phyloP scores from a whole-genome alignment of 1,140 invertebrate genomes.

The Theocolax elegans region DNA sequence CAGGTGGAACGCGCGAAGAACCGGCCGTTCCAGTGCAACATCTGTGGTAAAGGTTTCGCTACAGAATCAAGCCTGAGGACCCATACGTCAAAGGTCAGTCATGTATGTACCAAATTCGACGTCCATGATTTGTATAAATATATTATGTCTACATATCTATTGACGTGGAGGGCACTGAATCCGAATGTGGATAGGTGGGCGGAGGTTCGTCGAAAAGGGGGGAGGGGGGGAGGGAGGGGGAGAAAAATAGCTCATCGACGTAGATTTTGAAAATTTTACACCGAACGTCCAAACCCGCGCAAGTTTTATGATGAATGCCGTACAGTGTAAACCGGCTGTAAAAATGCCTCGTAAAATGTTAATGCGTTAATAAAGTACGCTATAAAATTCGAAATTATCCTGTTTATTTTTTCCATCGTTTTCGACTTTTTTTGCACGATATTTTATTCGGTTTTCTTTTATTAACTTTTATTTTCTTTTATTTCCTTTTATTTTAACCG shows the following conservation, averaged over 20 bases:
- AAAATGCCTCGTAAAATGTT: slow-evolving; percentile 24
- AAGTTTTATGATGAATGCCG: not conserved
- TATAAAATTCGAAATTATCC: slow-evolving; percentile 15
- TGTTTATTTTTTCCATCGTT: slow-evolving; percentile 38
- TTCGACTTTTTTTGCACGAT: too few species aligned
- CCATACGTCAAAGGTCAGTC: slow-evolving; percentile 95
- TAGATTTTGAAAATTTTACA: slow-evolving; percentile 8
- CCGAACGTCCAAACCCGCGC: too few species aligned
- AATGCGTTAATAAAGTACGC: slow-evolving; percentile 18
- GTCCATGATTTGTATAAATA: slow-evolving; percentile 57
- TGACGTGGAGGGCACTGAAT: not conserved
- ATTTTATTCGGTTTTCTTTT: slow-evolving; percentile 11
- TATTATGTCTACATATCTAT: slow-evolving; percentile 7
- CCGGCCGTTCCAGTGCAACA: slow-evolving; percentile 93
- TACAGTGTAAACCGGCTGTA: too few species aligned
- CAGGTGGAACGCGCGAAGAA: slow-evolving; percentile 95
- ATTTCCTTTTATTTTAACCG: not conserved
- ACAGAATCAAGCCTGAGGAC: slow-evolving; percentile 94
- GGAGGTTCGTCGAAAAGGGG: too few species aligned
- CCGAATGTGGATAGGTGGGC: too few species aligned
- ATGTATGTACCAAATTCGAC: slow-evolving; percentile 74
- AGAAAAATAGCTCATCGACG: too few species aligned
- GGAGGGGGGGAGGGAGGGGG: too few species aligned
- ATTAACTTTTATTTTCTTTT: slow-evolving; percentile 26
- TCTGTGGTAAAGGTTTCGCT: slow-evolving; percentile 96